These are phyloP conservation scores for Halichoeres trimaculatus DNA, from an alignment of 2,113 vertebrate species.

Conservation along the genomic window DNA sequence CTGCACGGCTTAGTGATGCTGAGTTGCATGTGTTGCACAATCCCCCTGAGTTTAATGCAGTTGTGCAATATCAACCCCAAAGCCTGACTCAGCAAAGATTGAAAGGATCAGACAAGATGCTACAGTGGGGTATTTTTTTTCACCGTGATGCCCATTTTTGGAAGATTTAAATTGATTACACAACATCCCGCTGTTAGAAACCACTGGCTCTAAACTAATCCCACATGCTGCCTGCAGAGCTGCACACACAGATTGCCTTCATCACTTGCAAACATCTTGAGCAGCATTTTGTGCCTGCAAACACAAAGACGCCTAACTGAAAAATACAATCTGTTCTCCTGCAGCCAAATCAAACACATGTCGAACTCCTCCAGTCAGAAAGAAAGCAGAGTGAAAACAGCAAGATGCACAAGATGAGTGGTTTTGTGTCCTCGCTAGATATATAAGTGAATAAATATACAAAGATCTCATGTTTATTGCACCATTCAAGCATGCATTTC, in stretches of 20 bases:
- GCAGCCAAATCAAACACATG: constrained; percentile 2
- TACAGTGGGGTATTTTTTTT: constrained; percentile 5
- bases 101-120: constrained; percentile 28
- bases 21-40: not conserved
- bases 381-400: no score
- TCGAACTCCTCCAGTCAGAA: not conserved
- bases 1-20: not conserved
- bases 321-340: not conserved
- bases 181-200: constrained; percentile 44
- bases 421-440: not conserved
- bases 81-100: constrained; percentile 14
- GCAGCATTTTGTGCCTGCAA: constrained; percentile 12
- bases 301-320: not conserved
- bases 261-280: constrained; percentile 21
- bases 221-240: constrained; percentile 19
- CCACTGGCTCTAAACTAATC: constrained; percentile 41
- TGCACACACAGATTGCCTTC: constrained; percentile 25
- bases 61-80: not conserved
- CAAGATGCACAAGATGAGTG: not conserved
- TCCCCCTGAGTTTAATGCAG: not conserved
- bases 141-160: constrained; percentile 34
- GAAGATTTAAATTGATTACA: constrained; percentile 38
- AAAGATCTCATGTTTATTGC: constrained; percentile 19
- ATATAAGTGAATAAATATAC: constrained; percentile 25
- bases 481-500: not conserved